phyloP scores from a whole-genome alignment of 2,888 invertebrate species.

The Liodrosophila aerea region DNA sequence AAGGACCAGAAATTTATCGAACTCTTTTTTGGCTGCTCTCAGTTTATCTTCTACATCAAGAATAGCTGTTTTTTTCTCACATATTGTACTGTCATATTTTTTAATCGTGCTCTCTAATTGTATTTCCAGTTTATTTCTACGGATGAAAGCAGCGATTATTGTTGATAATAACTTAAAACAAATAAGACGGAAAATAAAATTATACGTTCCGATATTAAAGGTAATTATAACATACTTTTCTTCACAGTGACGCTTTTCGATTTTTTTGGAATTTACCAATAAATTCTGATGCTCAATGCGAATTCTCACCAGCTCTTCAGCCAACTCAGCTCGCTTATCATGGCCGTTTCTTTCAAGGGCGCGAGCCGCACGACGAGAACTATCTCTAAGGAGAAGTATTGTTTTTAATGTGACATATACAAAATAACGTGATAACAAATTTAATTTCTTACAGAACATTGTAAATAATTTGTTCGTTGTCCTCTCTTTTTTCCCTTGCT shows the following conservation, averaged over 20 bases:
- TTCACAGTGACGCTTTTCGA: constrained; percentile 1
- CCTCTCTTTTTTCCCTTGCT: no score
- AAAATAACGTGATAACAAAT: no score
- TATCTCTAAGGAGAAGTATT: no score
- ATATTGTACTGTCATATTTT: constrained; percentile 79
- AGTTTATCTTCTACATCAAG: constrained; percentile 60
- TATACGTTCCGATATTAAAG: no score
- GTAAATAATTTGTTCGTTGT: no score
- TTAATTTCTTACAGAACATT: no score
- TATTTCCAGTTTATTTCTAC: constrained; percentile 74
- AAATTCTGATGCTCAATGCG: neutral
- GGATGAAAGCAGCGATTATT: neutral
- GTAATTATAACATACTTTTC: neutral
- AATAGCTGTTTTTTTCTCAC: constrained; percentile 75
- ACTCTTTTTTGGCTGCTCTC: constrained; percentile 48
- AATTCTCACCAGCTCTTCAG: neutral
- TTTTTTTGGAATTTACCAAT: neutral
- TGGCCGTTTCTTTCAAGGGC: no score
- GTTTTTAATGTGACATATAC: no score
- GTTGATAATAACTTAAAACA: neutral
- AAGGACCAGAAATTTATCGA: constrained; percentile 66
- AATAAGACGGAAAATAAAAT: no score
- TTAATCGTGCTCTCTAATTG: constrained; percentile 75
- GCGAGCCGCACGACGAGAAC: no score
- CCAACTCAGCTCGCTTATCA: neutral